Percentiles rank a stretch among this genome's conserved stretches.
Conservation (phyloP, 2,888 invertebrate species). For the Ditula angustiorana region DNA sequence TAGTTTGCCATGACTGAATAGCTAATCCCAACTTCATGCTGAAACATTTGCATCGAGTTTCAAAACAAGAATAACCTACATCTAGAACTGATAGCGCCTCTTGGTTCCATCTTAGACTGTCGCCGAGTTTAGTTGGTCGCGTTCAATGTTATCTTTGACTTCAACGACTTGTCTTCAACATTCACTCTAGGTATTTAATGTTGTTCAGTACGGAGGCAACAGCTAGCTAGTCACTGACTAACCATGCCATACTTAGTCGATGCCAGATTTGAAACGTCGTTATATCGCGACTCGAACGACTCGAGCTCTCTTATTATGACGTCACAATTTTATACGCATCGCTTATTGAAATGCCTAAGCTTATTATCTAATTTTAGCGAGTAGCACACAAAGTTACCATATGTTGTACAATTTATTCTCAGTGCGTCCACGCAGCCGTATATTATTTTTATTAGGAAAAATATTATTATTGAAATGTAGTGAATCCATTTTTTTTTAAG, state of each 20-base stretch:
- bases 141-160: conserved; percentile 22
- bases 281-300: background rate
- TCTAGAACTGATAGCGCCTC: conserved; percentile 22
- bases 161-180: background rate
- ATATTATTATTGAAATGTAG: conserved; percentile 36
- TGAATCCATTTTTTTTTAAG: conserved; percentile 58
- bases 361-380: conserved; percentile 57
- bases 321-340: conserved; percentile 51
- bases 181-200: background rate
- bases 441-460: conserved; percentile 47
- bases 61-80: conserved; percentile 26
- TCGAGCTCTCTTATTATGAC: conserved; percentile 46
- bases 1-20: background rate
- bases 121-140: conserved; percentile 16
- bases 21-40: conserved; percentile 5
- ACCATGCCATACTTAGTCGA: conserved; percentile 64
- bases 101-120: conserved; percentile 6
- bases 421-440: conserved; percentile 48
- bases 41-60: background rate
- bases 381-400: conserved; percentile 78
- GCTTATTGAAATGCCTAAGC: conserved; percentile 46
- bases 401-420: conserved; percentile 71
- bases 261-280: conserved; percentile 53
- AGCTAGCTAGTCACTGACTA: conserved; percentile 51
- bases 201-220: conserved; percentile 43